phyloP scores from a whole-genome alignment of 2,888 invertebrate genomes.

The Hofmannophila pseudospretella region DNA sequence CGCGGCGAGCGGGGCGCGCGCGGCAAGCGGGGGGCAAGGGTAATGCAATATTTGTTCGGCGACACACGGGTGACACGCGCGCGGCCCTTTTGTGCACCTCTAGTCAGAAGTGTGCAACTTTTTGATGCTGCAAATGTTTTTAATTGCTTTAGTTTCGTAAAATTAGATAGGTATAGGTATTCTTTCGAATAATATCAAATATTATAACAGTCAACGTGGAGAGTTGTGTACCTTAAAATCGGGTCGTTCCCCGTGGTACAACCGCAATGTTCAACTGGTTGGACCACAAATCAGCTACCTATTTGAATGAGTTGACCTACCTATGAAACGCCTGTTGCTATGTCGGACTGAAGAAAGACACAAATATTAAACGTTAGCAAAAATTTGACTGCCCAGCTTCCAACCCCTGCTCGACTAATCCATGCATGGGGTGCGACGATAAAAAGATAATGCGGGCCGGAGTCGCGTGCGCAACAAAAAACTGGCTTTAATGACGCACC shows the following conservation, averaged over 20 bases:
- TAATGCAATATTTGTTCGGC: conserved; percentile 73
- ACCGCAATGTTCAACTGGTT: too few species aligned
- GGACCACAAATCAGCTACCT: too few species aligned
- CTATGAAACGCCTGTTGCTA: too few species aligned
- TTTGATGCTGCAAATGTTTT: conserved; percentile 9
- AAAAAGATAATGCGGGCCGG: conserved; percentile 72
- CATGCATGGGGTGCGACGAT: conserved; percentile 71
- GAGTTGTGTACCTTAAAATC: too few species aligned
- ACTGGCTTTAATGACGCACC: conserved; percentile 67
- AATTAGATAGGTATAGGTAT: too few species aligned
- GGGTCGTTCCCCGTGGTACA: too few species aligned
- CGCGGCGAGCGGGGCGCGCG: conserved; percentile 32
- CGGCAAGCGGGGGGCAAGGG: conserved; percentile 24
- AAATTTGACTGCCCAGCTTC: too few species aligned
- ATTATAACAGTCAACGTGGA: too few species aligned
- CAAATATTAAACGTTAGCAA: too few species aligned
- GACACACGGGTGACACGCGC: conserved; percentile 74
- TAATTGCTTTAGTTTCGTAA: background rate
- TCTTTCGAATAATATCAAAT: too few species aligned
- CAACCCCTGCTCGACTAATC: conserved; percentile 56
- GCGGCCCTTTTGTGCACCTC: conserved; percentile 54
- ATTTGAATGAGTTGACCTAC: too few species aligned
- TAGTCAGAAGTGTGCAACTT: conserved; percentile 44
- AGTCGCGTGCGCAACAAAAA: conserved; percentile 73
- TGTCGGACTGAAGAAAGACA: too few species aligned